These are phyloP conservation scores for Megathymus violae DNA, from an alignment of 1,140 invertebrate species.

Conservation along the genomic window DNA sequence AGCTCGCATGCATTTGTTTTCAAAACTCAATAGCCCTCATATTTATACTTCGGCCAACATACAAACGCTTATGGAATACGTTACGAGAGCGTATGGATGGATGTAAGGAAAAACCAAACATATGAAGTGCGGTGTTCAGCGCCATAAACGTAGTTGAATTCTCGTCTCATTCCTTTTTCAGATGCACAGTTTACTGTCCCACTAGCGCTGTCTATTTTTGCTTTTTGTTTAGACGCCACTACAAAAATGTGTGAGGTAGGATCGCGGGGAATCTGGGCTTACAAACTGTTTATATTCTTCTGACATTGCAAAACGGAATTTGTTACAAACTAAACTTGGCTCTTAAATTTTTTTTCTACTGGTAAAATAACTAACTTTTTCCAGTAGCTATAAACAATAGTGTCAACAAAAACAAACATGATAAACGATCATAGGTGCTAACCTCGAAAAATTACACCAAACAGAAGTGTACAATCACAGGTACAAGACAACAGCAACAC, in stretches of 20 bases:
- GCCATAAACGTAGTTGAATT: conserved; percentile 24
- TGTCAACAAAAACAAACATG: conserved; percentile 19
- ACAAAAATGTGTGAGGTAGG: conserved; percentile 10
- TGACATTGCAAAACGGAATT: conserved; percentile 7
- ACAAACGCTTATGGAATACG: conserved; percentile 72
- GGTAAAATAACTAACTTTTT: background rate
- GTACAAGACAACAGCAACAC: conserved; percentile 2
- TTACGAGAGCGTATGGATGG: conserved; percentile 47
- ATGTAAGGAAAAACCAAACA: conserved; percentile 32
- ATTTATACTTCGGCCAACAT: conserved; percentile 60
- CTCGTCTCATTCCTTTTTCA: conserved; percentile 24
- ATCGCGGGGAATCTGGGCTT: background rate
- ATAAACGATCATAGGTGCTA: conserved; percentile 21
- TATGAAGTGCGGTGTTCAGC: conserved; percentile 3
- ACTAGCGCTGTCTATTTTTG: conserved; percentile 17
- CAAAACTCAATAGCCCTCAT: conserved; percentile 70
- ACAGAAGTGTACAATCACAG: conserved; percentile 27
- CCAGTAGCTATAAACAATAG: conserved; percentile 19
- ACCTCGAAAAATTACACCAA: conserved; percentile 17
- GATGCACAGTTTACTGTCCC: conserved; percentile 19
- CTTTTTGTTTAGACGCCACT: conserved; percentile 17
- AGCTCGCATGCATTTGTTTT: conserved; percentile 75
- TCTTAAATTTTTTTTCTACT: conserved; percentile 6
- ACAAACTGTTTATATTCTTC: conserved; percentile 6
- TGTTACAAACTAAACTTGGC: background rate